Base-by-base conservation (phyloP, 2,113 vertebrate genomes). In the Ardeotis arabs region DNA sequence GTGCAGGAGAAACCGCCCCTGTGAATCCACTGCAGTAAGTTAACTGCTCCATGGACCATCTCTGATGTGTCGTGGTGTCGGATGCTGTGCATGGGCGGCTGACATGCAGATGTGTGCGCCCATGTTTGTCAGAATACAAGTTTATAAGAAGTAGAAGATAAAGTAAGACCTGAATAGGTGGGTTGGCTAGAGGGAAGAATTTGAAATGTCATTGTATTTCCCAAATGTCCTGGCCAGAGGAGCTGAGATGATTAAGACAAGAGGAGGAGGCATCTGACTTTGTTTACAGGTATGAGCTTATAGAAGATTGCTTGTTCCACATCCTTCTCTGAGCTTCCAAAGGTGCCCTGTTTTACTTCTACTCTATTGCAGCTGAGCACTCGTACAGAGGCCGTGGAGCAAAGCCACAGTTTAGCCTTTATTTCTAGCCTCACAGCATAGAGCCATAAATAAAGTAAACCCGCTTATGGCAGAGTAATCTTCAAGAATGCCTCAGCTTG, bases 381-480 rank as follows among this genome's bases (percentile, higher is more conserved):
- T 67, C 11, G 16, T 12, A 28, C 13, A 8, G 20, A 88, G 41
- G 72, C 37, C 63, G 69, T 66, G 23, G 44, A 87, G 35, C 70
- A 73, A 93, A 93, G 37, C 37, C 90, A 81, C 52, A 29, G 41
- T 23, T 37, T 50, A 86, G 22, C 19, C 56, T 85, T 85, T 85
- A 55, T 85, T 83, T 94, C 90, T 67, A 80, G n/a, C 50, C 45
- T 90, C 14, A 28, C 45, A 52, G 37, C 77, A 77, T 45, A 80
- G 56, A 80, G 83, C 58, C 50, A 67, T 69, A 89, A 87, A 89
- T 84, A 94, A 93, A 79, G 22, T 53, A 84, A 94, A 82, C 37
- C 41, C 41, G 49, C 52, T 78, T 63, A 76, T 37, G 67, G 75
- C 87, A 91, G 44, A 66, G 45, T 85, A 80, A 90, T 83, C 74